Conservation (phyloP, 2,888 invertebrate genomes). For the Mimumesa dahlbomi region DNA sequence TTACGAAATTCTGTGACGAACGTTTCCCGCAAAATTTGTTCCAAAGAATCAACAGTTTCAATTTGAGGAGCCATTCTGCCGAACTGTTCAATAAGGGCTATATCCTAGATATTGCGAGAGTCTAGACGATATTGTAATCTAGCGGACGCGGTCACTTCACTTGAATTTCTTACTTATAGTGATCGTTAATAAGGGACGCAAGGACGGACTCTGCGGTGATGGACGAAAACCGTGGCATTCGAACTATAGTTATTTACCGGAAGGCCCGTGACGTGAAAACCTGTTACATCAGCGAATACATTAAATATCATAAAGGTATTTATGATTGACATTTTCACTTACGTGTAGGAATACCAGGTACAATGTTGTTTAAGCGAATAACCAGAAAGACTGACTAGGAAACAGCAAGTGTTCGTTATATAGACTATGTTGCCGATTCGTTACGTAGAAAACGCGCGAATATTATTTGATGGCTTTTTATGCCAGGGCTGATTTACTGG, state of each 20-base stretch:
- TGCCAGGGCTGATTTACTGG: slow-evolving; percentile 20
- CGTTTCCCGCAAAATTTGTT: slow-evolving; percentile 62
- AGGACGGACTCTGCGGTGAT: slow-evolving; percentile 21
- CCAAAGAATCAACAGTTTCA: slow-evolving; percentile 45
- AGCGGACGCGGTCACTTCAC: neutral
- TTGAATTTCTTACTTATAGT: slow-evolving; percentile 36
- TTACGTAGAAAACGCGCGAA: slow-evolving; percentile 16
- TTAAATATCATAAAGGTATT: too few species aligned
- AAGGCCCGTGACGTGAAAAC: too few species aligned
- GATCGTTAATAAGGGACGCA: slow-evolving; percentile 48
- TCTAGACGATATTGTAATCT: neutral
- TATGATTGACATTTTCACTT: too few species aligned
- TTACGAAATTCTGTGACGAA: slow-evolving; percentile 74
- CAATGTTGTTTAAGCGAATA: neutral
- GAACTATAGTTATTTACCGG: neutral
- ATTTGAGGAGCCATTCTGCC: slow-evolving; percentile 32
- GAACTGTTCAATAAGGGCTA: too few species aligned
- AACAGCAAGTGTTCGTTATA: slow-evolving; percentile 36
- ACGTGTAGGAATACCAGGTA: too few species aligned
- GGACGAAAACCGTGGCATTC: slow-evolving; percentile 17
- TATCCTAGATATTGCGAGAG: neutral
- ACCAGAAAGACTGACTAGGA: slow-evolving; percentile 19
- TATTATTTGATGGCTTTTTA: slow-evolving; percentile 11
- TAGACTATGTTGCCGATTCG: slow-evolving; percentile 12
- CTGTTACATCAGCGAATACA: too few species aligned